A percentile compares a stretch with the other conserved stretches of the same genome.
Conservation (phyloP, 2,888 invertebrate species). For the Drosophila prolongata region DNA sequence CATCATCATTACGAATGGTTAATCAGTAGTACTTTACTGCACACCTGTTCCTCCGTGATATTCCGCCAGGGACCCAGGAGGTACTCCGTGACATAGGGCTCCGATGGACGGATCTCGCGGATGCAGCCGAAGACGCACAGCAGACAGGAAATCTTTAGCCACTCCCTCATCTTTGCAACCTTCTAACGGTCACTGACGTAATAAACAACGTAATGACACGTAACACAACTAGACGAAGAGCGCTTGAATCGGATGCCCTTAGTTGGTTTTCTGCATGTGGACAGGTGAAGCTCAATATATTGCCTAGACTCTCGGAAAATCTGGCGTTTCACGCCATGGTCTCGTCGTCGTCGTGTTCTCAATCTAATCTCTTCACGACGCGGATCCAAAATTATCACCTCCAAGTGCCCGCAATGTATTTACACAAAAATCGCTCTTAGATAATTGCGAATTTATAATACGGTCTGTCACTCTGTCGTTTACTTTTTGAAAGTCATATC, state of each 20-base stretch:
- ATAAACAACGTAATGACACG: neutral
- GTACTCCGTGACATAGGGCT: slow-evolving; percentile 93
- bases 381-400: slow-evolving; percentile 45
- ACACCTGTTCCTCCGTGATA: slow-evolving; percentile 86
- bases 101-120: slow-evolving; percentile 94
- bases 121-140: slow-evolving; percentile 92
- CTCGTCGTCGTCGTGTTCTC: neutral
- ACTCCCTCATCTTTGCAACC: slow-evolving; percentile 84
- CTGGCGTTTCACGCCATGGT: slow-evolving; percentile 33
- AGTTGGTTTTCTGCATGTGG: slow-evolving; percentile 6
- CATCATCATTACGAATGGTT: neutral
- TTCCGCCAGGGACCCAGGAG: slow-evolving; percentile 91
- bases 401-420: slow-evolving; percentile 22
- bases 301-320: slow-evolving; percentile 5
- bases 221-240: neutral
- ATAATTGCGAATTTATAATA: slow-evolving; percentile 62
- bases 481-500: slow-evolving; percentile 30
- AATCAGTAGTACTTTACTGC: neutral
- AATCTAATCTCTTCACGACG: slow-evolving; percentile 54
- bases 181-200: slow-evolving; percentile 32
- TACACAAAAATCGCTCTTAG: slow-evolving; percentile 61
- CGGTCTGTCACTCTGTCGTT: slow-evolving; percentile 28
- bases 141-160: slow-evolving; percentile 89
- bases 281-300: slow-evolving; percentile 7
- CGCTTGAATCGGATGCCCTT: neutral